Evolutionary conservation across 2,888 invertebrate species (phyloP).

Genomic region (Torymus tubicola): DNA sequence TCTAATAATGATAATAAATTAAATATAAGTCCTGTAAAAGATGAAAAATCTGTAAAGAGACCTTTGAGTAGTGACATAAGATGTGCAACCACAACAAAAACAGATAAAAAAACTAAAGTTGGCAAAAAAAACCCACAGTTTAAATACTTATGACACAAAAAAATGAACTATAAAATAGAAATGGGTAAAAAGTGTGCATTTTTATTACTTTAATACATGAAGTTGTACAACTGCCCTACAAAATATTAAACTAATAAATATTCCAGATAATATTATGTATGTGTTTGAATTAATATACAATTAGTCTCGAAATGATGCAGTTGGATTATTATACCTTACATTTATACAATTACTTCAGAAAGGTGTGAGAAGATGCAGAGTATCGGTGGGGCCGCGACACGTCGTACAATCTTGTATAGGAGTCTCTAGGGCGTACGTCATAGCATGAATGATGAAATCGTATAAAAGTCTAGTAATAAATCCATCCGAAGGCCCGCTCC

Average conservation of each 20-base stretch:
- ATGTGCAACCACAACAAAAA: conserved; percentile 42
- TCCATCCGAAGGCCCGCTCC: conserved; percentile 33
- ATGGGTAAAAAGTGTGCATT: conserved; percentile 67
- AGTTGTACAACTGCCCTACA: conserved; percentile 66
- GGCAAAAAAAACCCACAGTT: conserved; percentile 29
- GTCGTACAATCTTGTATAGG: conserved; percentile 48
- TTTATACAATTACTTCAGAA: conserved; percentile 38
- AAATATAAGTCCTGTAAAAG: background rate
- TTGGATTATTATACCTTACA: conserved; percentile 29
- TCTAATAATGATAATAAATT: background rate
- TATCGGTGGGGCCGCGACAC: conserved; percentile 44
- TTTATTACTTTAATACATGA: conserved; percentile 67
- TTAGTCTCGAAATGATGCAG: conserved; percentile 27
- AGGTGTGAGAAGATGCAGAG: conserved; percentile 40
- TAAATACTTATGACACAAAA: conserved; percentile 20
- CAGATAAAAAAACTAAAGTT: conserved; percentile 35
- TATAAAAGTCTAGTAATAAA: conserved; percentile 48
- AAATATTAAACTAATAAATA: conserved; percentile 57
- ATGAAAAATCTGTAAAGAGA: conserved; percentile 18
- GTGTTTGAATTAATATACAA: conserved; percentile 36
- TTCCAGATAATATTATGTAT: conserved; percentile 29
- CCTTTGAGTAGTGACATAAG: conserved; percentile 37
- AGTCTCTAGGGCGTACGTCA: conserved; percentile 18
- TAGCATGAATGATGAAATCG: conserved; percentile 41
- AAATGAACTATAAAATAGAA: conserved; percentile 19